Base-by-base conservation (phyloP, 2,888 invertebrate genomes). In the Drosophila mimica region DNA sequence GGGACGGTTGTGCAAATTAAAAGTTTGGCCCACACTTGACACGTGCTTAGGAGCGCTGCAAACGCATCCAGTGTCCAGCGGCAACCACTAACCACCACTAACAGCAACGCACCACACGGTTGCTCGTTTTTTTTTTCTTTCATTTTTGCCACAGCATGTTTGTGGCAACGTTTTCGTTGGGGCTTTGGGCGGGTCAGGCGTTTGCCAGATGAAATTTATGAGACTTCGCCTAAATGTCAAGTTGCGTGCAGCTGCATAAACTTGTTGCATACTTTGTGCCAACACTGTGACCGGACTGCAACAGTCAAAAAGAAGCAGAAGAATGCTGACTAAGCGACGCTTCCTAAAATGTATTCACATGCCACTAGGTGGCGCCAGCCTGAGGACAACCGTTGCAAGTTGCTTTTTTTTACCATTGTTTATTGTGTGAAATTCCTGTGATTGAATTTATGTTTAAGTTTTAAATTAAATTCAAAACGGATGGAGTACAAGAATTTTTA, bases 1-100 rank as follows among this genome's bases (percentile, higher is more conserved):
- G 43, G 53, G 61, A 59, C 68, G 57, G 70, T 53, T 79, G 73
- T 75, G 74, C 85, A 90, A 87, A 90, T 90, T 90, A 90, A 90
- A 90, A 84, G 85, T 91, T 90, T 88, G 87, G 71, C 76, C 81
- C 89, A 70, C 78, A 82, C 91, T 88, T 85, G 87, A 90, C 89
- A 88, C 90, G 88, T 85, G 88, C 91, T 87, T 82, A 87, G 89
- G 68, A 20, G 20, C 65, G 70, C 59, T 72, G 74, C 75, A 67
- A 38, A 46, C 40, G 36, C 53, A 46, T 46, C 34, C 57, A 48
- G 17, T 30, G n/a, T 52, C 9, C 56, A 28, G 28, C 17, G 11
- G 13, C 46, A 13, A 5, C 34, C 58, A 20, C 38, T 15, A 13
- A 30, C 38, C 30, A 28, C 33, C 36, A 30, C 13, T n/a, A 38